phyloP scores from a whole-genome alignment of 2,113 vertebrate species.

The Recurvirostra avosetta region DNA sequence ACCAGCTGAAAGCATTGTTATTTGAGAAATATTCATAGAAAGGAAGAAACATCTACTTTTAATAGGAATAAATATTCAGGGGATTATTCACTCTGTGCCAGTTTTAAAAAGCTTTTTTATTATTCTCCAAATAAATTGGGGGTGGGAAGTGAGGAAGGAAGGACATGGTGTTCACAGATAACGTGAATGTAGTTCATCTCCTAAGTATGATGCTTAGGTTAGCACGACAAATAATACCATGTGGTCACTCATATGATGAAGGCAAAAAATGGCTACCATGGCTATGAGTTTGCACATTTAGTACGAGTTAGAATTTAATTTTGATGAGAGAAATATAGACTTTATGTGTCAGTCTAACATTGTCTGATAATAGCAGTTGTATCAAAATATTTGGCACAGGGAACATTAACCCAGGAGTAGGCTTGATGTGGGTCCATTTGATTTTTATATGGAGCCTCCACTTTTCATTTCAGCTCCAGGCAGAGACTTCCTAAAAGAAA shows the following conservation, averaged over 20 bases:
- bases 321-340: neutral
- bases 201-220: neutral
- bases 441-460: neutral
- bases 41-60: neutral
- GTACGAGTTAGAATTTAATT: neutral
- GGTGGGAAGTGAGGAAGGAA: neutral
- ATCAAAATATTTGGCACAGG: neutral
- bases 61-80: slow-evolving; percentile 7
- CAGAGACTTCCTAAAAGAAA: neutral
- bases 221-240: neutral
- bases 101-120: neutral
- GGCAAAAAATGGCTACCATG: neutral
- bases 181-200: neutral
- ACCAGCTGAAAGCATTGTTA: neutral
- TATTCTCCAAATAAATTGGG: neutral
- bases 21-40: slow-evolving; percentile 18
- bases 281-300: neutral
- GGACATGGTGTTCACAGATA: neutral
- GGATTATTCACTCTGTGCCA: neutral
- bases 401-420: neutral
- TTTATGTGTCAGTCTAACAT: neutral
- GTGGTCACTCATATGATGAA: neutral
- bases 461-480: neutral
- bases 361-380: neutral
- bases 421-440: neutral